Evolutionary conservation across 1,140 invertebrate genomes (phyloP).

Genomic region (Aphelenchoides avenae): DNA sequence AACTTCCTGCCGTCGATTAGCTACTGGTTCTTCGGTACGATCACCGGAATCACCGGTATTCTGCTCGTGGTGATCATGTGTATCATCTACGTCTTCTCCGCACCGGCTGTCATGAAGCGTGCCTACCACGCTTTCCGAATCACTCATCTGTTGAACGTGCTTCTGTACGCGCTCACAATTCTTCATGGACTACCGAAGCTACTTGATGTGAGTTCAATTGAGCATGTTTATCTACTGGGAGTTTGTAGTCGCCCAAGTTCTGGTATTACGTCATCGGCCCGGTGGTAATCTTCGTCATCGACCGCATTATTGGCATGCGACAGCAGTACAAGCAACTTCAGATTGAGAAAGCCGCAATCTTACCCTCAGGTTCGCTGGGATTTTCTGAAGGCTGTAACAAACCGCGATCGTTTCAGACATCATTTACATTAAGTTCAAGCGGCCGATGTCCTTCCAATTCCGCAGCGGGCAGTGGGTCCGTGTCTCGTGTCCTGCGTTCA

Average conservation of each 20-base stretch:
- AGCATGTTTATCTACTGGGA: slow-evolving; percentile 6
- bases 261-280: slow-evolving; percentile 93
- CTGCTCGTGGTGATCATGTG: slow-evolving; percentile 83
- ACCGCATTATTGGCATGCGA: slow-evolving; percentile 60
- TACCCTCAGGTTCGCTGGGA: slow-evolving; percentile 76
- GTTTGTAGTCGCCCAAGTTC: slow-evolving; percentile 70
- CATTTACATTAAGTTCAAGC: slow-evolving; percentile 65
- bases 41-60: slow-evolving; percentile 83
- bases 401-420: slow-evolving; percentile 61
- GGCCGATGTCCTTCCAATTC: slow-evolving; percentile 93
- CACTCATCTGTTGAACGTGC: slow-evolving; percentile 86
- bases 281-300: slow-evolving; percentile 66
- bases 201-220: slow-evolving; percentile 70
- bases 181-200: slow-evolving; percentile 89
- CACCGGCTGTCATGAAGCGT: slow-evolving; percentile 83
- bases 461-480: slow-evolving; percentile 82
- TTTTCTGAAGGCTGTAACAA: background rate
- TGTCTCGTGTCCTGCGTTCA: slow-evolving; percentile 83
- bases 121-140: slow-evolving; percentile 95
- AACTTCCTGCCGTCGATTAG: slow-evolving; percentile 59
- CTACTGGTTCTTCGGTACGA: slow-evolving; percentile 59
- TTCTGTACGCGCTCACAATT: slow-evolving; percentile 81
- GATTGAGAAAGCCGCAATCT: slow-evolving; percentile 86
- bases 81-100: slow-evolving; percentile 74
- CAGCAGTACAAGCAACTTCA: slow-evolving; percentile 73